Percentiles rank a stretch among this genome's conserved stretches.
phyloP scores from a whole-genome alignment of 2,888 invertebrate genomes.

The Cataglyphis cursor region DNA sequence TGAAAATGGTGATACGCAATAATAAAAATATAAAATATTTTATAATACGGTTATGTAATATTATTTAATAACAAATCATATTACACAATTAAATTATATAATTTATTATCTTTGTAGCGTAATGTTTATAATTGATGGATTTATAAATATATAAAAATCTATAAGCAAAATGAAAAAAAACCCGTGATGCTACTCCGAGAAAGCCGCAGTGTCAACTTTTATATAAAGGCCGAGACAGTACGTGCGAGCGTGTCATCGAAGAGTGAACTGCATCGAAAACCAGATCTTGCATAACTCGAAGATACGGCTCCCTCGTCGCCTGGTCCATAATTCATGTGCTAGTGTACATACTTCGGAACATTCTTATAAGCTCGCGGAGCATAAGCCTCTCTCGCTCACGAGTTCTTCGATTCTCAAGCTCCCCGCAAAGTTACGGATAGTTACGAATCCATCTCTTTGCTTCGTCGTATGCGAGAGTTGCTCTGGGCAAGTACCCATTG shows the following conservation, averaged over 20 bases:
- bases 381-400: conserved; percentile 24
- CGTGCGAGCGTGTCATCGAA: conserved; percentile 30
- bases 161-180: neutral
- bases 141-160: neutral
- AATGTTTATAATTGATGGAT: neutral
- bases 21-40: too few relatives aligned
- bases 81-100: neutral
- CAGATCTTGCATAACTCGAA: conserved; percentile 58
- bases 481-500: conserved; percentile 14
- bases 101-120: neutral
- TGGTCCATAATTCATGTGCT: conserved; percentile 63
- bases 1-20: too few relatives aligned
- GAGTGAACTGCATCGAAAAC: conserved; percentile 25
- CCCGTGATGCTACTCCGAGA: neutral
- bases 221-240: neutral
- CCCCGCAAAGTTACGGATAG: conserved; percentile 35
- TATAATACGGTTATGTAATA: neutral
- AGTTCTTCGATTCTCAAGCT: conserved; percentile 54
- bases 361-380: conserved; percentile 29
- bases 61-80: neutral
- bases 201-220: neutral
- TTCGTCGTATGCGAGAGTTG: conserved; percentile 6
- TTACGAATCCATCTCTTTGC: conserved; percentile 31
- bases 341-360: conserved; percentile 39
- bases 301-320: conserved; percentile 53